Conservation (phyloP, 2,797 vertebrate genomes). For the Etheostoma perlongum region DNA sequence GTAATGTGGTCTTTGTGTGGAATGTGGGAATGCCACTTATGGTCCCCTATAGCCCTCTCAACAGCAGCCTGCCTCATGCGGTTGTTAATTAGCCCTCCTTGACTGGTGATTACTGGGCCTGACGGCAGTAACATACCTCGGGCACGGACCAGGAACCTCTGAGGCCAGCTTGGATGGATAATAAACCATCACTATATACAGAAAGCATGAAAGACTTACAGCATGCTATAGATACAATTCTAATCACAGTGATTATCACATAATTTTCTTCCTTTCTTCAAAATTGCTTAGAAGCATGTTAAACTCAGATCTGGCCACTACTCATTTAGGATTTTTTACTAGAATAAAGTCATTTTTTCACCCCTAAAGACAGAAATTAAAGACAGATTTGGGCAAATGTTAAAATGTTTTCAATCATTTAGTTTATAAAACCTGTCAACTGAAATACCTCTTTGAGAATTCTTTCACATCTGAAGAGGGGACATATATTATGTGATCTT, state of each 20-base stretch:
- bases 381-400: background rate
- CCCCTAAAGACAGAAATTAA: background rate
- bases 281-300: background rate
- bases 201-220: background rate
- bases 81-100: constrained; percentile 68
- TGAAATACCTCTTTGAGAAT: background rate
- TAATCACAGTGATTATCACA: background rate
- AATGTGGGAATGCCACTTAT: constrained; percentile 56
- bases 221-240: background rate
- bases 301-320: background rate
- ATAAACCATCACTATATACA: constrained; percentile 28
- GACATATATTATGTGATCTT: background rate
- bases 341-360: background rate
- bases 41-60: constrained; percentile 39
- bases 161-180: constrained; percentile 37
- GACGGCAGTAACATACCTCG: constrained; percentile 35
- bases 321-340: background rate
- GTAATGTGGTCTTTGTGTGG: constrained; percentile 44
- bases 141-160: constrained; percentile 35
- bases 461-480: background rate
- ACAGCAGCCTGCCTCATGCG: constrained; percentile 46
- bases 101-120: constrained; percentile 57
- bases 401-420: background rate
- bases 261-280: background rate
- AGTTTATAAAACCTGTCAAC: background rate